A percentile compares a stretch with the other conserved stretches of the same genome.
Evolutionary conservation across 2,113 vertebrate genomes (phyloP).

Genomic region (Oophaga pumilio): DNA sequence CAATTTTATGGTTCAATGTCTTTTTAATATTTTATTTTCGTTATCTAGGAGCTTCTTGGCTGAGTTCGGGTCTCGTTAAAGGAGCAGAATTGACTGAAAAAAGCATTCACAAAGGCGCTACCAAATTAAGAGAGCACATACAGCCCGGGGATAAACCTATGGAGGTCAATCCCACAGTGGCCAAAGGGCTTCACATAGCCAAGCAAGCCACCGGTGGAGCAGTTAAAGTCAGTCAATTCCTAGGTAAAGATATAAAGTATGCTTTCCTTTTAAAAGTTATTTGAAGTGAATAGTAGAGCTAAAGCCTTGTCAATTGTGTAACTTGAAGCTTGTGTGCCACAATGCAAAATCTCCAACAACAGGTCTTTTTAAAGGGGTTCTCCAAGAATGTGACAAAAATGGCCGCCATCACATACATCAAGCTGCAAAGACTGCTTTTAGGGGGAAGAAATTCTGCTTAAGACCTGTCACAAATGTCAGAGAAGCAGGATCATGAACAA

Average conservation of each 20-base stretch:
- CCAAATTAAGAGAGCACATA: constrained; percentile 92
- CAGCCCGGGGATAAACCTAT: constrained; percentile 91
- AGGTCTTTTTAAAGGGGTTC: too few relatives aligned
- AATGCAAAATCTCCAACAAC: too few relatives aligned
- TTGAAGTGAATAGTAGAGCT: too few relatives aligned
- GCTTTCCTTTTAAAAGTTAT: background rate
- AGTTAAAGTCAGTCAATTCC: constrained; percentile 95
- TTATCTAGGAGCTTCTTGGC: constrained; percentile 90
- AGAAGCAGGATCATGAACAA: too few relatives aligned
- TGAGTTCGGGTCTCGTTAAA: constrained; percentile 94
- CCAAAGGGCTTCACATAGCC: constrained; percentile 88
- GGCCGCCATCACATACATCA: too few relatives aligned
- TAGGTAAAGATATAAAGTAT: constrained; percentile 76
- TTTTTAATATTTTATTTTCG: constrained; percentile 24
- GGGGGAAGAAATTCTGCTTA: too few relatives aligned
- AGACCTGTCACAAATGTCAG: too few relatives aligned
- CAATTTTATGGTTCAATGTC: background rate
- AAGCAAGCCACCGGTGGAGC: constrained; percentile 95
- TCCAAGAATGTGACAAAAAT: too few relatives aligned
- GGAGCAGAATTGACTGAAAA: constrained; percentile 94
- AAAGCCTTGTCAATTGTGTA: too few relatives aligned
- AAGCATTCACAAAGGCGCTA: constrained; percentile 93
- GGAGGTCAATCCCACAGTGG: constrained; percentile 86
- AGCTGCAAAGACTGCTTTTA: too few relatives aligned
- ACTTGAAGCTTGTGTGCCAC: too few relatives aligned